These are phyloP conservation scores for Boloria selene DNA, from an alignment of 2,888 invertebrate genomes.

Conservation along the genomic window DNA sequence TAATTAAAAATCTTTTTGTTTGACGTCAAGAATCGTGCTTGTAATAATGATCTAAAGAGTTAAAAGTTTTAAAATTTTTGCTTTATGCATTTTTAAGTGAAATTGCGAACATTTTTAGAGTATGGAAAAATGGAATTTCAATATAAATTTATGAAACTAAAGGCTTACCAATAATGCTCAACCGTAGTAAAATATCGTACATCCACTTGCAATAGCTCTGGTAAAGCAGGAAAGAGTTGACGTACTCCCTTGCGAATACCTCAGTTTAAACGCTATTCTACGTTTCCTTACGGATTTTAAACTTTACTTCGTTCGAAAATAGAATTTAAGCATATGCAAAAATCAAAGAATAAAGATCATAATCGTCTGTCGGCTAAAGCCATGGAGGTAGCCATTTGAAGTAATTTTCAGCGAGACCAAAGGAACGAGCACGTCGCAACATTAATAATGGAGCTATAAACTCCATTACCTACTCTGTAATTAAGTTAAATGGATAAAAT, in stretches of 20 bases:
- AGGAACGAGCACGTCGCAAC: conserved; percentile 55
- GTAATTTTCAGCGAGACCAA: conserved; percentile 49
- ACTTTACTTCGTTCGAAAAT: conserved; percentile 18
- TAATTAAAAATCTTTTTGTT: not conserved
- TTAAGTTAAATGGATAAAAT: conserved; percentile 73
- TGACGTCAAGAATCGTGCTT: not conserved
- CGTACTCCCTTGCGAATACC: conserved; percentile 27
- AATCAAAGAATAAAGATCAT: conserved; percentile 39
- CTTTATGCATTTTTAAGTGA: too few relatives aligned
- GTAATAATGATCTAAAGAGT: not conserved
- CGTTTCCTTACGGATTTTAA: conserved; percentile 19
- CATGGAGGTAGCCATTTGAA: conserved; percentile 44
- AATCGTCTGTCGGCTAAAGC: conserved; percentile 40
- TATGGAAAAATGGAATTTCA: not conserved
- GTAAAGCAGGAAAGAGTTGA: conserved; percentile 24
- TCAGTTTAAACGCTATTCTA: conserved; percentile 30
- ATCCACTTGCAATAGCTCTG: conserved; percentile 8
- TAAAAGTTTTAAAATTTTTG: too few relatives aligned
- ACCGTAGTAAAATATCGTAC: conserved; percentile 9
- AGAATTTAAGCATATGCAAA: conserved; percentile 27
- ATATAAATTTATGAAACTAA: conserved; percentile 8
- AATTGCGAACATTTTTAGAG: too few relatives aligned
- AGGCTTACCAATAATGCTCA: conserved; percentile 19
- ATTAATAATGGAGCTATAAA: conserved; percentile 71
- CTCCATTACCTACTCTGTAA: conserved; percentile 69